Base-by-base conservation (phyloP, 2,888 invertebrate species). In the Lycocerus yunnanus region DNA sequence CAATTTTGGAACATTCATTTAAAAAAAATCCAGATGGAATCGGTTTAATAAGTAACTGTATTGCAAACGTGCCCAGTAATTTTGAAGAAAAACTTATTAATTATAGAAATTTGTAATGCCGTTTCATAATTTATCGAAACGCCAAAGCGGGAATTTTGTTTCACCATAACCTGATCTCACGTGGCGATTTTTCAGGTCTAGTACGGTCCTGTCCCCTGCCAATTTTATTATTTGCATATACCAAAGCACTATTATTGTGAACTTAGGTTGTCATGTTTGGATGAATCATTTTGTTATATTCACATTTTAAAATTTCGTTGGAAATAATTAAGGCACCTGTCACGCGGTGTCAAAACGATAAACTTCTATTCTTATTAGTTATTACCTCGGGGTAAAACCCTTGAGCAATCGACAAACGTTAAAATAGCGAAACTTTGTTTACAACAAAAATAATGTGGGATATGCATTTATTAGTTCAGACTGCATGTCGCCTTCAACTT, bases 381-480 rank as follows among this genome's bases (percentile, higher is more conserved):
- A 63, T 71, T 74, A 74, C 71, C 68, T 71, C 68, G 15, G 69
- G 75, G 75, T 73, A 75, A 75, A 75, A 75, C 75, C 75, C 70
- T 73, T 75, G 75, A 75, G 67, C 67, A 69, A 67, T 69, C 60
- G 70, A 67, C 67, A 66, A 66, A 70, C 10, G 18, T 60, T 58
- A 66, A 73, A 70, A 73, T 73, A 73, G 70, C 69, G 27, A 21
- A 16, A 66, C 27, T 66, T 16, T 63, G 15, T 16, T 63, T 63
- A 63, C 16, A 63, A 63, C 20, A 18, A 63, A 63, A 18, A 63
- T 20, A 63, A 63, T n/a, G 61, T 20, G 61, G 20, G 61, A 18
- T 15, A 63, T 20, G 70, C 70, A 73, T 73, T 73, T 69, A 58
- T 61, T 73, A 67, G 68, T 71, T 68, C 71, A 75, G 75, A 75